phyloP scores from a whole-genome alignment of 2,113 vertebrate genomes.

The Brachyhypopomus gauderio region DNA sequence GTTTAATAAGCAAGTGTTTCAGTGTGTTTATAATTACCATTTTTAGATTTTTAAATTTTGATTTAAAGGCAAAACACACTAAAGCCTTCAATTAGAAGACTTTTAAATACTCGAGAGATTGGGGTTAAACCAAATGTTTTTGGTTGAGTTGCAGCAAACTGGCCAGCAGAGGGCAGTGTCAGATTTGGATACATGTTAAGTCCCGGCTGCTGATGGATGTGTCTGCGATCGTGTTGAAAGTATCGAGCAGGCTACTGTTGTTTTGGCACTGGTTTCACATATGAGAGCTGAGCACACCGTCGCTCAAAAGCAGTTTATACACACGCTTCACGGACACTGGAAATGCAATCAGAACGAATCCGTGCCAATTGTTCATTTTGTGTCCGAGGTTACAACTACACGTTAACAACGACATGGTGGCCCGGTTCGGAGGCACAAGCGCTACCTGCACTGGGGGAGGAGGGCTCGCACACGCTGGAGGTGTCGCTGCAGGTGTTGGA shows the following conservation, averaged over 20 bases:
- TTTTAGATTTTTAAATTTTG: not conserved
- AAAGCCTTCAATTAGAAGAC: not conserved
- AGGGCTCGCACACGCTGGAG: constrained; percentile 92
- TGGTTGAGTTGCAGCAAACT: constrained; percentile 24
- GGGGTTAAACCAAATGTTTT: not conserved
- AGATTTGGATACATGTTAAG: not conserved
- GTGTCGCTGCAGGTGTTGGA: constrained; percentile 92
- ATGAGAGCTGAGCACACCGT: not conserved
- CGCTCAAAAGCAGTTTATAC: constrained; percentile 11
- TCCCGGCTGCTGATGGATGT: not conserved
- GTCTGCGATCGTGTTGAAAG: constrained; percentile 24
- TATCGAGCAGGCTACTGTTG: constrained; percentile 32
- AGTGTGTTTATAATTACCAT: too few species aligned
- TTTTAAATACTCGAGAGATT: not conserved
- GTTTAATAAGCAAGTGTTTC: too few species aligned
- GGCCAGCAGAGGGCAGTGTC: constrained; percentile 68
- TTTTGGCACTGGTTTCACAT: constrained; percentile 20
- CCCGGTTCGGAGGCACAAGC: not conserved
- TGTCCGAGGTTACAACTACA: not conserved
- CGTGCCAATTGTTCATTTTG: not conserved
- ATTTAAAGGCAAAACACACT: not conserved
- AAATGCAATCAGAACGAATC: not conserved
- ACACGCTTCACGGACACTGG: not conserved
- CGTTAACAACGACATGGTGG: not conserved
- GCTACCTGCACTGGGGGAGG: constrained; percentile 89